A percentile compares a stretch with the other conserved stretches of the same genome.
phyloP scores from a whole-genome alignment of 2,113 vertebrate species.

The Tonatia bakeri region DNA sequence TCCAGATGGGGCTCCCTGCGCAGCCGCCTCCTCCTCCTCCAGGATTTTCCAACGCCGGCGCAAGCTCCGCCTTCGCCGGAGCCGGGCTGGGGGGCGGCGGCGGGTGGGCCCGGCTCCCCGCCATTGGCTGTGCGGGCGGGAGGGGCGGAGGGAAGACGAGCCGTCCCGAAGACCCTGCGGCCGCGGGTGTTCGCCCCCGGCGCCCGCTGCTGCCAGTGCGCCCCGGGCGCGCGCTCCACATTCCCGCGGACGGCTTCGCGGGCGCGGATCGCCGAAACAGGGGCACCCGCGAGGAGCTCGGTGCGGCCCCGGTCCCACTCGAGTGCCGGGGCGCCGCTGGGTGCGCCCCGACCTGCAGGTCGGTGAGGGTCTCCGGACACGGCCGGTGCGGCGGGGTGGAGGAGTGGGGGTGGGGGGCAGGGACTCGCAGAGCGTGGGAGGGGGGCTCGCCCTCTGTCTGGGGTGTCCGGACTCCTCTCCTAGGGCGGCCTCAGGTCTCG shows the following conservation, averaged over 20 bases:
- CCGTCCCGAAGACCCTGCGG: not conserved
- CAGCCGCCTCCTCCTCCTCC: slow-evolving; percentile 1
- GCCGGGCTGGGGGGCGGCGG: not conserved
- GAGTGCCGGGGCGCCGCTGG: not conserved
- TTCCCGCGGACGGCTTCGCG: not conserved
- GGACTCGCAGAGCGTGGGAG: not conserved
- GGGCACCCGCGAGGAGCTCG: not conserved
- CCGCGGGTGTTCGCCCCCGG: not conserved
- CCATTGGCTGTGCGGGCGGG: slow-evolving; percentile 36
- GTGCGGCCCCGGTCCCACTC: not conserved
- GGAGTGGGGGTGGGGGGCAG: not conserved
- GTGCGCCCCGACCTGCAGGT: not conserved
- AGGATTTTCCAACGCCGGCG: not conserved
- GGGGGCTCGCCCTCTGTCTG: not conserved
- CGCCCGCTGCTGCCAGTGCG: not conserved
- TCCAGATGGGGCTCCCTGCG: slow-evolving; percentile 46
- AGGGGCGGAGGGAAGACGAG: slow-evolving; percentile 37
- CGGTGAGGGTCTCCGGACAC: not conserved
- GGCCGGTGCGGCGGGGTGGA: not conserved
- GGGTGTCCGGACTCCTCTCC: not conserved
- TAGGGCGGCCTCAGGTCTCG: not conserved
- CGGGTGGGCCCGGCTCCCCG: not conserved
- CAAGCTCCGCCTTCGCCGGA: not conserved
- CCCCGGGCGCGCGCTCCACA: not conserved
- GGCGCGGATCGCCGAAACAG: not conserved